Evolutionary conservation across 2,113 vertebrate species (phyloP), one percentile per base, ranked within the genome.

Genomic region (Hemibagrus wyckioides): DNA sequence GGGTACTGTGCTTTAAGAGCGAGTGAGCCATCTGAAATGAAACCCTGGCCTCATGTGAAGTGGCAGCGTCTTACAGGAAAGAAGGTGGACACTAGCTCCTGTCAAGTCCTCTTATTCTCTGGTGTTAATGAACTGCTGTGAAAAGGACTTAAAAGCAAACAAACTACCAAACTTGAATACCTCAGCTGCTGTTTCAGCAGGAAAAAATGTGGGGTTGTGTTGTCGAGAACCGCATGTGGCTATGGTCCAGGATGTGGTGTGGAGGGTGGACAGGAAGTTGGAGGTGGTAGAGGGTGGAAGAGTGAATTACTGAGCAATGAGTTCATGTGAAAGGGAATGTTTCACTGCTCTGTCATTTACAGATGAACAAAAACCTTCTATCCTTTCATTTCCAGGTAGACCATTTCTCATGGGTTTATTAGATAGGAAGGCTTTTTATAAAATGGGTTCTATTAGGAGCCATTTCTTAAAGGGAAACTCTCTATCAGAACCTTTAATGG

Each of bases 241-340:
- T 85, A 63, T 44, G 50, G 56, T 80, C 67, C 69, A 88, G 87
- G 76, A 80, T 91, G 82, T 56, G 33, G 28, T 87, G 85, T 21
- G 82, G 69, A 14, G 33, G 81, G 76, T 79, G 76, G 75, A 80
- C 71, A 67, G 83, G 84, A 90, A 87, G 81, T 73, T 50, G 75
- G 82, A 83, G 84, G 76, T 79, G 59, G 41, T 86, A 14, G 44
- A 63, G 17, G 23, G 48, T 71, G 25, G 86, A 80, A 65, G 39
- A 57, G 48, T 89, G 75, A 86, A 85, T 86, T 85, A 28, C 54
- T 65, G 89, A 69, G 88, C 84, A 90, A 89, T 82, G 36, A 82
- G 65, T 80, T 75, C 69, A 61, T 80, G 76, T 67, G 82, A 73
- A 67, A 41, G 28, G 41, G 57, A 85, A 81, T 36, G 19, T 73